phyloP scores from a whole-genome alignment of 2,113 vertebrate species.

The Lepisosteus oculatus region DNA sequence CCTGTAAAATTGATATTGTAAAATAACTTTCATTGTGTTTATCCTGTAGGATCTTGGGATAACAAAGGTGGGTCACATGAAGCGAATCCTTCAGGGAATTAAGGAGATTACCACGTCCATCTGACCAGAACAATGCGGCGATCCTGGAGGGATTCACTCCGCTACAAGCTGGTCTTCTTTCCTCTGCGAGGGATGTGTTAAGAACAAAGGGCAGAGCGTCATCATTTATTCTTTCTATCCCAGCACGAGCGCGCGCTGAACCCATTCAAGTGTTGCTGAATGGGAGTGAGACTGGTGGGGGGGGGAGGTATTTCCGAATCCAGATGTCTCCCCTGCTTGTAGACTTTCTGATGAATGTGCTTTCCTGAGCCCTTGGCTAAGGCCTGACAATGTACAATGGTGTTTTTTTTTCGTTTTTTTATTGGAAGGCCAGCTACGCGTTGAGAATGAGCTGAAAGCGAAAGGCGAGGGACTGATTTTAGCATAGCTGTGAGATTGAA shows the following conservation, averaged over 20 bases:
- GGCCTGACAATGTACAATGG: background rate
- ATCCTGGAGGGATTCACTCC: background rate
- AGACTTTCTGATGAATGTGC: no score
- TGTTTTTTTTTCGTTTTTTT: slow-evolving; percentile 33
- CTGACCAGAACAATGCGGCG: background rate
- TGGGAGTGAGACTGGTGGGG: no score
- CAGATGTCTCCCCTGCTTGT: no score
- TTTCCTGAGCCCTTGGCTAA: no score
- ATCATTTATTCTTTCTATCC: slow-evolving; percentile 3
- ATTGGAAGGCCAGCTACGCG: slow-evolving; percentile 34
- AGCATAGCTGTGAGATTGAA: slow-evolving; percentile 7
- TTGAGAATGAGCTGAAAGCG: slow-evolving; percentile 27
- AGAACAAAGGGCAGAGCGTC: slow-evolving; percentile 1
- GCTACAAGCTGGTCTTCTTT: slow-evolving; percentile 13
- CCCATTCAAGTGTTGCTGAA: background rate
- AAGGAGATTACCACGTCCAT: slow-evolving; percentile 27
- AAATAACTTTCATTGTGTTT: background rate
- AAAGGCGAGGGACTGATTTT: slow-evolving; percentile 23
- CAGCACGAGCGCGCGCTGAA: no score
- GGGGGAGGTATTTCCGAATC: no score
- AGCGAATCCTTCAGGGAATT: slow-evolving; percentile 58
- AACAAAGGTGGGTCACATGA: slow-evolving; percentile 55
- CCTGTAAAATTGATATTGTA: background rate
- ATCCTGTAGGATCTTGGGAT: slow-evolving; percentile 60
- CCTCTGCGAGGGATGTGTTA: background rate